A percentile compares a stretch with the other conserved stretches of the same genome.
Evolutionary conservation across 2,797 vertebrate species (phyloP).

Genomic region (Acrossocheilus fasciatus): DNA sequence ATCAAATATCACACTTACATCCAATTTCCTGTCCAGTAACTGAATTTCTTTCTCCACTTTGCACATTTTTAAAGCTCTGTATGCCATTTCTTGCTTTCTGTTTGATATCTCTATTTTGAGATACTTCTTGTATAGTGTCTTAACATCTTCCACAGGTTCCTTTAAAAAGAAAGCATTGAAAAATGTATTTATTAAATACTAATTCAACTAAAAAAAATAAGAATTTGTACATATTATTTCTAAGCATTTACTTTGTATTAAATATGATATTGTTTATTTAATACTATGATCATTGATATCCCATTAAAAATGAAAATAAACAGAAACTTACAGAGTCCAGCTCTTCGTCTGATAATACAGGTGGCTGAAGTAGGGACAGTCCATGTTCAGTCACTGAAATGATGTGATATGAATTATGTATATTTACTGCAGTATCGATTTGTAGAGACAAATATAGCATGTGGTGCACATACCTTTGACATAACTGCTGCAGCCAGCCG

Average conservation of each 20-base stretch:
- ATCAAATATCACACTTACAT: constrained; percentile 35
- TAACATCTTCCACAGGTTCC: constrained; percentile 55
- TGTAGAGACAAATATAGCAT: neutral
- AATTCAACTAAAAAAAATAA: too few relatives aligned
- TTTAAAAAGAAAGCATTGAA: constrained; percentile 26
- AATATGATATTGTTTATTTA: neutral
- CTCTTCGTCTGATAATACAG: constrained; percentile 32
- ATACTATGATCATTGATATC: neutral
- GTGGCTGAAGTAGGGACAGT: constrained; percentile 34
- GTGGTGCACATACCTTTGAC: constrained; percentile 20
- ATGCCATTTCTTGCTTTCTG: constrained; percentile 62
- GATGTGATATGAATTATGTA: neutral
- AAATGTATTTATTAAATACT: neutral
- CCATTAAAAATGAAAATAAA: neutral
- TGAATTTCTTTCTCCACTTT: constrained; percentile 63
- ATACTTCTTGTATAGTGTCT: constrained; percentile 57
- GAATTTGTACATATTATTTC: neutral
- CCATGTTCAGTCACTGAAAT: constrained; percentile 45
- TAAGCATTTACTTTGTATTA: neutral
- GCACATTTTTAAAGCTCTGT: constrained; percentile 63
- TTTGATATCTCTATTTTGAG: constrained; percentile 49
- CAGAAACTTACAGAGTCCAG: constrained; percentile 22
- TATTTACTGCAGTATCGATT: neutral
- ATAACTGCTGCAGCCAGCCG: constrained; percentile 27
- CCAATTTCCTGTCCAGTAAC: constrained; percentile 60